Evolutionary conservation across 2,797 vertebrate species (phyloP), one percentile per base, ranked within the genome.

Genomic region (Vultur gryphus): DNA sequence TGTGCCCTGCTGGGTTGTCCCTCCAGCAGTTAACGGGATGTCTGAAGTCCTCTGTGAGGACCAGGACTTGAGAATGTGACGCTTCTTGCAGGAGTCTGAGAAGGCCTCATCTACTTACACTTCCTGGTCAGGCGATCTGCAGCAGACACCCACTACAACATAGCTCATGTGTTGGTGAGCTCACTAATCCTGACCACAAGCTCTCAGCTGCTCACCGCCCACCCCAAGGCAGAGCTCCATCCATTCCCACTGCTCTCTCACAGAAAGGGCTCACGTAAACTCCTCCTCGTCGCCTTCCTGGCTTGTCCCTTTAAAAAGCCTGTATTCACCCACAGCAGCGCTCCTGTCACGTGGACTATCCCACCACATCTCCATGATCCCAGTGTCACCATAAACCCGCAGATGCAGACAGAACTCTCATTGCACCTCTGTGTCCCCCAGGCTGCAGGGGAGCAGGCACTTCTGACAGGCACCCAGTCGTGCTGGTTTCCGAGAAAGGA

Each of bases 321-420:
- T 41, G 7, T 41, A 7, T 28, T 78, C 6, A 11, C 12, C 12
- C 11, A 13, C 3, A 7, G 20, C 19, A 73, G 31, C 1, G 1
- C 2, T 72, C 25, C 13, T 69, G 25, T 85, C 7, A 0, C 10
- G 9, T 19, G 33, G 33, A 24, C 49, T 69, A 5, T 14, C 23
- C 25, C 6, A 57, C 25, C 25, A 33, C 28, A 61, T 14, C 17
- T 62, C 18, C 5, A 1, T 39, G 48, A 73, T 28, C 13, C 4
- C 13, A 39, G 7, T 19, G 16, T 81, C 61, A 52, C 20, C n/a
- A n/a, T 23, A 57, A 51, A 48, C 26, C 20, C 44, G 13, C 21
- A 51, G 29, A 48, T 31, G 25, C 13, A 84, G 59, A 66, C 6
- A 78, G 54, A 28, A 4, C 7, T 67, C n/a, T 80, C 19, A 43